Evolutionary conservation across 92 coral and sea anemone genomes (phyloP).

Genomic region (Meandrina meandrites): DNA sequence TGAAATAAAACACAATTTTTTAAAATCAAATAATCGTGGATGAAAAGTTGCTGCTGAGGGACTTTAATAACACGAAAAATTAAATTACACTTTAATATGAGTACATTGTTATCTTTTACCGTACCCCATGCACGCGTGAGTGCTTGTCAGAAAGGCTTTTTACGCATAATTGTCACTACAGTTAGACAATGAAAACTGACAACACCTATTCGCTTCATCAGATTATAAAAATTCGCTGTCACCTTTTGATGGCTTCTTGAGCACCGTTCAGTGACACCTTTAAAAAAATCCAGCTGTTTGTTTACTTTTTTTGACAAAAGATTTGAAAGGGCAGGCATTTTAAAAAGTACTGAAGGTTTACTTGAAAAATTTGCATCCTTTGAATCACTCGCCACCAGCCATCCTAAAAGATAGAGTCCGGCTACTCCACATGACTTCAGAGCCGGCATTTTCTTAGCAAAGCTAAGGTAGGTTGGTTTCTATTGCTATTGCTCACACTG

Average conservation of each 20-base stretch:
- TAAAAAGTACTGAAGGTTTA: not conserved
- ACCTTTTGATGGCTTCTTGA: conserved; percentile 3
- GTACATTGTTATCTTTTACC: not conserved
- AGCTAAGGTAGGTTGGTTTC: not conserved
- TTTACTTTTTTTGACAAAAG: not conserved
- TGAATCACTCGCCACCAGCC: not conserved
- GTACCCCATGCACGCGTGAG: not conserved
- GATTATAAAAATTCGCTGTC: conserved; percentile 28
- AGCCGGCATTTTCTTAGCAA: not conserved
- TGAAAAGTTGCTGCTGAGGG: not conserved
- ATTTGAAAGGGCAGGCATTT: not conserved
- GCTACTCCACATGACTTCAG: not conserved
- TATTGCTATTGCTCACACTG: not conserved
- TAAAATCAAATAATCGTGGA: not conserved
- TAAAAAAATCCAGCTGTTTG: conserved; percentile 8
- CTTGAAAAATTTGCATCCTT: not conserved
- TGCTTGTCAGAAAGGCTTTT: conserved; percentile 2
- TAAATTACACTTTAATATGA: not conserved
- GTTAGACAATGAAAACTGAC: conserved; percentile 1
- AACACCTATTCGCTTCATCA: not conserved
- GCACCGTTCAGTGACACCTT: conserved; percentile 11
- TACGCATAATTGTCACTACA: not conserved
- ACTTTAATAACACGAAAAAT: not conserved
- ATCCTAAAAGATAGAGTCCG: not conserved
- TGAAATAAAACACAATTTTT: not conserved